Evolutionary conservation across 1,140 invertebrate species (phyloP), one percentile per base, ranked within the genome.

Genomic region (Drosophila varians): DNA sequence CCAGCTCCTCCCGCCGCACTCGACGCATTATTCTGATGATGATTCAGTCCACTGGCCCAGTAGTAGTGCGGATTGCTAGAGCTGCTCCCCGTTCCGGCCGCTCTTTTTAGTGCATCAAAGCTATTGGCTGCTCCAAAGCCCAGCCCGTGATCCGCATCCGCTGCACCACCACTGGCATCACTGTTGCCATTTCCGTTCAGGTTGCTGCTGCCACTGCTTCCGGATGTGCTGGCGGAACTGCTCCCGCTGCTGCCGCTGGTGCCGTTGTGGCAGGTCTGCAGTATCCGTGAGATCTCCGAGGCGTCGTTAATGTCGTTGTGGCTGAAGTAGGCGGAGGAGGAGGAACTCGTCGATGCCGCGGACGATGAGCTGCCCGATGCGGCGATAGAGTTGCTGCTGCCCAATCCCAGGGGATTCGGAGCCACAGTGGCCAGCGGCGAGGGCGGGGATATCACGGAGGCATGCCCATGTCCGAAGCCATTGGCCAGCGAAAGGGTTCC

Each of bases 281-380:
- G 57, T 25, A 91, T 91, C 14, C 90, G 77, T 18, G 90, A 91
- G 42, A 91, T 91, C 60, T 91, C 89, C 6, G 89, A 88, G 18
- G 90, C 88, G 60, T 91, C 90, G 52, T 91, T 91, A 19, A 91
- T 90, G 54, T 91, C 90, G 31, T 90, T 91, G 54, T 90, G 89
- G 48, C 64, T 89, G 25, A 77, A 78, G 68, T 90, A 49, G 57
- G 60, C 40, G n/a, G 62, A 51, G n/a, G n/a, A 25, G 14, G 28
- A 25, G 14, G 12, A 14, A 6, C 38, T 19, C 38, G 38, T 18
- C 16, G 38, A 19, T 25, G 34, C 6, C 28, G 47, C 4, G 47
- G 48, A 21, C 53, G 55, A 18, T 55, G 40, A 19, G 36, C 36
- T 38, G 12, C 36, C 4, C 12, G 36, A 6, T 12, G 36, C n/a